Conservation (phyloP, 2,797 vertebrate genomes). For the Danio albolineatus region DNA sequence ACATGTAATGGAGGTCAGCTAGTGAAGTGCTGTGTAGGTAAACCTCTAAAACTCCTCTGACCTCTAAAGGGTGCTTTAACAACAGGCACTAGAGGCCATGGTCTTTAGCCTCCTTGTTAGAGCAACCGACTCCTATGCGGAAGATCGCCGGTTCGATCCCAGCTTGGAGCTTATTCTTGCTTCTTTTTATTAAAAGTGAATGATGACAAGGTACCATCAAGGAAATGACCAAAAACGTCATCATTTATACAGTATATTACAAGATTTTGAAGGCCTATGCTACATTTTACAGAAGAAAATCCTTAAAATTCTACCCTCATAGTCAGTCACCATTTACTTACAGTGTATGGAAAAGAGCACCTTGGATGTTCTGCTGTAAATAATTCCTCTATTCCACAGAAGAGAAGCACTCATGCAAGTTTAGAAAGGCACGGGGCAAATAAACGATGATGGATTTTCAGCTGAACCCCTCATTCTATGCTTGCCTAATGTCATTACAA, state of each 20-base stretch:
- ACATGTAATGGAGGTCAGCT: too few relatives aligned
- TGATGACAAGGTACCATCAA: not conserved
- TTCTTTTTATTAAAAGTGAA: too few relatives aligned
- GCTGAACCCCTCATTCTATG: not conserved
- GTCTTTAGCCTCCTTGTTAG: too few relatives aligned
- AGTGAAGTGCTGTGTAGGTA: too few relatives aligned
- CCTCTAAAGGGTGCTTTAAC: too few relatives aligned
- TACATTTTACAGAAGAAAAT: not conserved
- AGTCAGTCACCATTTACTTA: not conserved
- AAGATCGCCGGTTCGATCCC: too few relatives aligned
- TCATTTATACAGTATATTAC: too few relatives aligned
- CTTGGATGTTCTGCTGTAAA: not conserved
- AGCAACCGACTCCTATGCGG: too few relatives aligned
- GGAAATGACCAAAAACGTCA: not conserved
- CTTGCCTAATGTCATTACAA: conserved; percentile 15
- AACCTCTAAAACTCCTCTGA: too few relatives aligned
- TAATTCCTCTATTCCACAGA: not conserved
- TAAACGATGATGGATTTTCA: conserved; percentile 16
- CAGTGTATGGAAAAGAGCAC: not conserved
- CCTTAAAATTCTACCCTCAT: not conserved
- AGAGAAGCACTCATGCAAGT: not conserved
- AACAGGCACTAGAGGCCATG: too few relatives aligned
- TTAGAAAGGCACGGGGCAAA: not conserved
- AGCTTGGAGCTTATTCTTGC: too few relatives aligned
- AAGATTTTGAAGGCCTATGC: not conserved